These are phyloP conservation scores for Orchestia grillus DNA, from an alignment of 1,140 invertebrate species.

Conservation along the genomic window DNA sequence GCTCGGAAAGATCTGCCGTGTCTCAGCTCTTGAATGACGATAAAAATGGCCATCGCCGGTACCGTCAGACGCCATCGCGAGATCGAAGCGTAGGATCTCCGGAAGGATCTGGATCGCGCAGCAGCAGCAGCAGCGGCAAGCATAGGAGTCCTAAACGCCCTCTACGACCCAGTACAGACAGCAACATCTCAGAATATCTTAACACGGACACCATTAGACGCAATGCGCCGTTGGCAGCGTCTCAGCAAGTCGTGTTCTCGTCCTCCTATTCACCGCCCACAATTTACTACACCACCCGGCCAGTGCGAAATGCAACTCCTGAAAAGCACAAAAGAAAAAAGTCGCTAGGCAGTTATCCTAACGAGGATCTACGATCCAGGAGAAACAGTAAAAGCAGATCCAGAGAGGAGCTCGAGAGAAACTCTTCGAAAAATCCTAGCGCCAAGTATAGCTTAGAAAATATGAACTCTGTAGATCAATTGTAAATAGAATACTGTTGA, in stretches of 20 bases:
- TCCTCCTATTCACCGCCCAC: constrained; percentile 44
- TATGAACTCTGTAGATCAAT: constrained; percentile 34
- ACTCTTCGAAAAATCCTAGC: constrained; percentile 26
- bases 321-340: constrained; percentile 49
- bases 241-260: constrained; percentile 39
- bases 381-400: constrained; percentile 53
- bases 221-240: neutral
- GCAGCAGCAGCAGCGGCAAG: constrained; percentile 51
- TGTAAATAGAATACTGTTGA: constrained; percentile 44
- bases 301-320: constrained; percentile 36
- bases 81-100: constrained; percentile 25
- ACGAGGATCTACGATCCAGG: constrained; percentile 49
- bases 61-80: neutral
- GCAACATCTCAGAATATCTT: constrained; percentile 41
- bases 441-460: constrained; percentile 44
- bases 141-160: constrained; percentile 10
- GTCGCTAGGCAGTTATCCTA: constrained; percentile 53
- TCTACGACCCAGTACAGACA: neutral
- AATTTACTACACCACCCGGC: constrained; percentile 55
- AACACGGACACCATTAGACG: constrained; percentile 51
- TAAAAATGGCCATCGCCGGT: neutral
- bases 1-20: constrained; percentile 30
- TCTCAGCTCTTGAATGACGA: constrained; percentile 37
- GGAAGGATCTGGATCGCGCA: constrained; percentile 1
- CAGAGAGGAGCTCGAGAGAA: constrained; percentile 45